A percentile compares a stretch with the other conserved stretches of the same genome.
Evolutionary conservation across 2,113 vertebrate genomes (phyloP).

Genomic region (Melanostigma gelatinosum): DNA sequence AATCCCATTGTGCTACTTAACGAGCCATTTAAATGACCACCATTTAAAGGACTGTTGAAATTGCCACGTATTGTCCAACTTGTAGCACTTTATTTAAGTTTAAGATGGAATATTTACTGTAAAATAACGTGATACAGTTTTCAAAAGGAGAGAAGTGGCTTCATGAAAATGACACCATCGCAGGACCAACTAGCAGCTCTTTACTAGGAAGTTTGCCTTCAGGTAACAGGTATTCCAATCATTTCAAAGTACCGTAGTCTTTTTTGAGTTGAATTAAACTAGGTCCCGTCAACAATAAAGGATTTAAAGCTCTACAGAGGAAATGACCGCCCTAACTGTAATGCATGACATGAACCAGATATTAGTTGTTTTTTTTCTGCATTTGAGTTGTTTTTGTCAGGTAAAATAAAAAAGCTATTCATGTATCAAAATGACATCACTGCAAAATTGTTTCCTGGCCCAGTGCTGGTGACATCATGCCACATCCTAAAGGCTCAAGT

Average conservation of each 20-base stretch:
- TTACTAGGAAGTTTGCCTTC: background rate
- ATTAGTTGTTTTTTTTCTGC: background rate
- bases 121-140: background rate
- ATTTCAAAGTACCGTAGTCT: background rate
- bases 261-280: constrained; percentile 5
- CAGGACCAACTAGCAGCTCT: background rate
- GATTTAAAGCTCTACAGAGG: constrained; percentile 29
- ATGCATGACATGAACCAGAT: constrained; percentile 14
- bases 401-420: constrained; percentile 48
- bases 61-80: background rate
- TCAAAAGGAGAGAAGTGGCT: background rate
- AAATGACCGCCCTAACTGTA: constrained; percentile 34
- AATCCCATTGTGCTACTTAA: constrained; percentile 4
- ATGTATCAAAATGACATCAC: constrained; percentile 29
- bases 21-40: background rate
- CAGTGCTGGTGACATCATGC: constrained; percentile 73
- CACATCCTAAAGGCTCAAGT: constrained; percentile 52
- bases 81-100: background rate
- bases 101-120: background rate
- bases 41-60: background rate
- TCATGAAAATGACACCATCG: background rate
- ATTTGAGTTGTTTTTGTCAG: constrained; percentile 37
- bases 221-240: background rate
- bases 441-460: constrained; percentile 62
- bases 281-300: background rate